Evolutionary conservation across 2,888 invertebrate species (phyloP), one percentile per base, ranked within the genome.

Genomic region (Shargacucullia verbasci): DNA sequence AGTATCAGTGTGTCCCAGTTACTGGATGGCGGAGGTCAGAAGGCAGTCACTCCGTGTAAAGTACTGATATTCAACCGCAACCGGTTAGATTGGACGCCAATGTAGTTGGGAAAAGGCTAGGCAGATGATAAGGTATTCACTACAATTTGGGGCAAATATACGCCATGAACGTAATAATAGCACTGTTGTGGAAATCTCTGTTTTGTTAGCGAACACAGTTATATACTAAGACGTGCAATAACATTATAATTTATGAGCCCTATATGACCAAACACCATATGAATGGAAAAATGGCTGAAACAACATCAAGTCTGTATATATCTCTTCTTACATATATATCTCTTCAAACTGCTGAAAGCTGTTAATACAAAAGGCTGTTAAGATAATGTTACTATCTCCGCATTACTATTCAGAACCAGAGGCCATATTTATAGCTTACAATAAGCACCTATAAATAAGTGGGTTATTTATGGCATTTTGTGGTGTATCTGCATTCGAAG

Each of bases 321-420:
- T n/a, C n/a, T n/a, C 12, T n/a, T 52, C 2, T 15, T 12, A 14
- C 8, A 2, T 2, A 14, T 25, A 25, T 10, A 34, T 15, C 6
- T 41, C 13, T 27, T 35, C 53, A 35, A 15, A 29, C 9, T 29
- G 29, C 9, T 29, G 27, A 31, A 25, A 27, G 29, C 40, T 12
- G 12, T 10, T 48, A 34, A 15, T 20, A 20, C 12, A 15, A 15
- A 27, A 59, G 56, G 63, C 73, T 70, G 70, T 71, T 76, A 67
- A 64, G 65, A 73, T 75, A 79, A 77, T 70, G 76, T 41, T 46
- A 41, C 78, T 76, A 75, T 66, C 76, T 76, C 67, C 76, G 67
- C 80, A 83, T 86, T 82, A 76, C 62, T 76, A 85, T 84, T 81
- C 81, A 70, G 71, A 55, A 62, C 49, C 70, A 66, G 70, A 49